Evolutionary conservation across 2,113 vertebrate genomes (phyloP).

Genomic region (Burhinus oedicnemus): DNA sequence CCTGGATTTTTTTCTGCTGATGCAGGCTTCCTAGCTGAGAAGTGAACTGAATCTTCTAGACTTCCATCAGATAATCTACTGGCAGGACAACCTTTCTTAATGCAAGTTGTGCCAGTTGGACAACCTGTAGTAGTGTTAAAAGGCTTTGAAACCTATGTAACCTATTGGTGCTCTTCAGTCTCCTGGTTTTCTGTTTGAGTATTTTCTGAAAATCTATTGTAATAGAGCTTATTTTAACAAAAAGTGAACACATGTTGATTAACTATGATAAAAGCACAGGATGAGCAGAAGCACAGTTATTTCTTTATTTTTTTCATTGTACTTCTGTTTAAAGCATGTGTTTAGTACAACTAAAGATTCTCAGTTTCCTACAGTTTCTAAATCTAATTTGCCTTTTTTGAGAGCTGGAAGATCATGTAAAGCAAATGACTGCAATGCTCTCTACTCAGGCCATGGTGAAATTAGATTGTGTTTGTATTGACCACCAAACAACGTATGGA

Average conservation of each 20-base stretch:
- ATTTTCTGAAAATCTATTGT: not conserved
- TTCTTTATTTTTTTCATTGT: not conserved
- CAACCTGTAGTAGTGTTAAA: not conserved
- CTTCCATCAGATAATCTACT: not conserved
- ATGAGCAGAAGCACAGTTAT: not conserved
- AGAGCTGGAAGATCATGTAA: not conserved
- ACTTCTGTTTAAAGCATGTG: not conserved
- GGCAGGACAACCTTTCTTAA: not conserved
- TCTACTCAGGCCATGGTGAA: conserved; percentile 15
- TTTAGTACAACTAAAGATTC: not conserved
- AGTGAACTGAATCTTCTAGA: not conserved
- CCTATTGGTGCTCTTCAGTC: not conserved
- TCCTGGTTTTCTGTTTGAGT: not conserved
- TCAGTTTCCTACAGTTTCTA: not conserved
- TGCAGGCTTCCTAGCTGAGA: not conserved
- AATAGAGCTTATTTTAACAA: not conserved
- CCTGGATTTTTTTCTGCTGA: not conserved
- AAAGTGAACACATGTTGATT: not conserved
- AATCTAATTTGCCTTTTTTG: not conserved
- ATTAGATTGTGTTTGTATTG: conserved; percentile 58
- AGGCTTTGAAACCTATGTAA: not conserved
- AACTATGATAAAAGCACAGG: not conserved
- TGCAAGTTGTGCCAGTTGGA: not conserved
- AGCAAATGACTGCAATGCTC: not conserved
- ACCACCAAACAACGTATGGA: conserved; percentile 56